Base-by-base conservation (phyloP, 1,140 invertebrate species). In the Parasteatoda tepidariorum region DNA sequence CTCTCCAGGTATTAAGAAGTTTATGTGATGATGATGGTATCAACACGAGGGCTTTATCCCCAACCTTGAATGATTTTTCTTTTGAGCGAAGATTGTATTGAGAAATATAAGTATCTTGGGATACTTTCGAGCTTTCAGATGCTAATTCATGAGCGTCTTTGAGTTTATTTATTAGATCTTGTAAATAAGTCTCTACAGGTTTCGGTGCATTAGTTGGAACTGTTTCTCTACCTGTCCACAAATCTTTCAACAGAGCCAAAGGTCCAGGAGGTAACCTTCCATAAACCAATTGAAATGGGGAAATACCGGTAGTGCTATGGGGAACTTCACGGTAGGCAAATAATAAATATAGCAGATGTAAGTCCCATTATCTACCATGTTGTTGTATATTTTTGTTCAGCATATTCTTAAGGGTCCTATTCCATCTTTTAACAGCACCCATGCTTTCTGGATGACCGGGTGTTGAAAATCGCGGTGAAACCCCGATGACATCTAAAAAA, bases 71-170 rank as follows among this genome's bases (percentile, higher is more conserved):
- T 2, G 26, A 5, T 22, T 57, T 73, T n/a, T 24, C 22, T 24
- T n/a, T 57, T n/a, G 68, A 5, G 18, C 7, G 28, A 24, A 73
- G 33, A 13, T 59, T 73, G 5, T 73, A 59, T 18, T 15, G 26
- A n/a, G 70, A 73, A 7, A 7, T 31, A 73, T 59, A 59, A 22
- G 22, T n/a, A 6, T 73, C 67, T 22, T 71, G 67, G 13, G 28
- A 55, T 13, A 5, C 26, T 18, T 70, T 28, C 6, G 22, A 48
- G 22, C 48, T 57, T 73, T 59, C 3, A 24, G 48, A 28, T 31
- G 54, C 28, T 28, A 33, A 33, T 3, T 28, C 41, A 31, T 13
- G 28, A 30, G 48, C 48, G 7, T 55, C 57, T 18, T 28, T 9
- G 3, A 57, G n/a, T n/a, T 55, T 73, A 11, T 70, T 38, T 24